Percentiles rank a stretch among this genome's conserved stretches.
These are phyloP conservation scores for Lordiphosa andalusiaca DNA, from an alignment of 2,888 invertebrate species.

Conservation along the genomic window DNA sequence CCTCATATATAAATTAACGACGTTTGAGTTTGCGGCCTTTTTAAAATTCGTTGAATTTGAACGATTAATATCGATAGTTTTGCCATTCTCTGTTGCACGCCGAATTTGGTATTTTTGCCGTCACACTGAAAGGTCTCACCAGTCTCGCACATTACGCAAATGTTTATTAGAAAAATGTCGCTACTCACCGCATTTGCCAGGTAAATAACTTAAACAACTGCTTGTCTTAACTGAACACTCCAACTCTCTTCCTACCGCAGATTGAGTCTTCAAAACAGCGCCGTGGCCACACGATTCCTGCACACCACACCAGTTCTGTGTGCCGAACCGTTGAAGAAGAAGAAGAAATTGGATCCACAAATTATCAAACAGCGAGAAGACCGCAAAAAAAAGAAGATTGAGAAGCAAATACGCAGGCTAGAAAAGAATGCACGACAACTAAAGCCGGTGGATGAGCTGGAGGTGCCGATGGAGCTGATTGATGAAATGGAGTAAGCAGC, in stretches of 20 bases:
- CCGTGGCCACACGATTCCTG: slow-evolving; percentile 43
- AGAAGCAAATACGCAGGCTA: slow-evolving; percentile 91
- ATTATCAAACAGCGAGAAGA: slow-evolving; percentile 91
- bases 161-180: slow-evolving; percentile 59
- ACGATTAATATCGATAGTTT: neutral
- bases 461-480: slow-evolving; percentile 85
- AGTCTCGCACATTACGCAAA: slow-evolving; percentile 51
- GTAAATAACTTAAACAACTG: slow-evolving; percentile 32
- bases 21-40: too few relatives aligned
- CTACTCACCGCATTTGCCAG: slow-evolving; percentile 56
- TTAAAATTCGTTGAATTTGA: too few relatives aligned
- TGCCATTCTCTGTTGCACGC: neutral
- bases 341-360: slow-evolving; percentile 91
- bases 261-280: slow-evolving; percentile 48
- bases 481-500: slow-evolving; percentile 64
- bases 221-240: neutral
- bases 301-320: slow-evolving; percentile 74
- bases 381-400: slow-evolving; percentile 89
- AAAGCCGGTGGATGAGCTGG: slow-evolving; percentile 94
- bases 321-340: slow-evolving; percentile 94
- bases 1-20: too few relatives aligned
- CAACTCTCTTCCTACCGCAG: slow-evolving; percentile 11
- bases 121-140: neutral
- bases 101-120: neutral
- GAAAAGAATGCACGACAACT: slow-evolving; percentile 90